These are phyloP conservation scores for Shinisaurus crocodilurus DNA, from an alignment of 2,113 vertebrate species.

Conservation along the genomic window DNA sequence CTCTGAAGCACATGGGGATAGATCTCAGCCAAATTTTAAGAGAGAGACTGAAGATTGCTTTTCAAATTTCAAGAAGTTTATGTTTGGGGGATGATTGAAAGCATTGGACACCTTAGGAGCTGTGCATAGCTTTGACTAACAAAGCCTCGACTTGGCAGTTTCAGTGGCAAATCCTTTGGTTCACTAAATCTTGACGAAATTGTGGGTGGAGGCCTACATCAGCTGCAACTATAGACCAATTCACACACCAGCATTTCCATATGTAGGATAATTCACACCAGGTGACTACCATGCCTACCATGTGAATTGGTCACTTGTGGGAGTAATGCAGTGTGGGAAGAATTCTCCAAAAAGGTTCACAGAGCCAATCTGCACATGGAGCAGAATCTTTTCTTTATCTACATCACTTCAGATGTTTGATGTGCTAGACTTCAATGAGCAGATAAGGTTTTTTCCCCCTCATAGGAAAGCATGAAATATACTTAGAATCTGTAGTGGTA, in stretches of 20 bases:
- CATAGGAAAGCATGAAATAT: neutral
- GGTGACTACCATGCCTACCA: neutral
- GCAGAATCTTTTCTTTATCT: neutral
- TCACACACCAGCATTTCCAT: neutral
- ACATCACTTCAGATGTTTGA: neutral
- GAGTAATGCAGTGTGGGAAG: neutral
- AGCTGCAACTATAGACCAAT: neutral
- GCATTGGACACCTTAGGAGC: neutral
- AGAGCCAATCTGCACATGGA: neutral
- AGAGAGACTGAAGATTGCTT: neutral
- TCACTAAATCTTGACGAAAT: neutral
- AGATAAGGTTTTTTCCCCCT: neutral
- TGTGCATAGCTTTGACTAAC: neutral
- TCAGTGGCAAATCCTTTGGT: conserved; percentile 9
- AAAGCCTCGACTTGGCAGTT: neutral
- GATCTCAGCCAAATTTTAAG: conserved; percentile 11
- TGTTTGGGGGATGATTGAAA: neutral
- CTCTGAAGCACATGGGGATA: neutral
- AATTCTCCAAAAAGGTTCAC: neutral
- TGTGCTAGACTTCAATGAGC: neutral
- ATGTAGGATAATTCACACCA: neutral
- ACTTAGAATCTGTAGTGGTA: neutral
- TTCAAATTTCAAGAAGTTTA: neutral
- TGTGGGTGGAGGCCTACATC: neutral
- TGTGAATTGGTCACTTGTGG: neutral